phyloP scores from a whole-genome alignment of 2,888 invertebrate species.

The Loripinus fragilis region DNA sequence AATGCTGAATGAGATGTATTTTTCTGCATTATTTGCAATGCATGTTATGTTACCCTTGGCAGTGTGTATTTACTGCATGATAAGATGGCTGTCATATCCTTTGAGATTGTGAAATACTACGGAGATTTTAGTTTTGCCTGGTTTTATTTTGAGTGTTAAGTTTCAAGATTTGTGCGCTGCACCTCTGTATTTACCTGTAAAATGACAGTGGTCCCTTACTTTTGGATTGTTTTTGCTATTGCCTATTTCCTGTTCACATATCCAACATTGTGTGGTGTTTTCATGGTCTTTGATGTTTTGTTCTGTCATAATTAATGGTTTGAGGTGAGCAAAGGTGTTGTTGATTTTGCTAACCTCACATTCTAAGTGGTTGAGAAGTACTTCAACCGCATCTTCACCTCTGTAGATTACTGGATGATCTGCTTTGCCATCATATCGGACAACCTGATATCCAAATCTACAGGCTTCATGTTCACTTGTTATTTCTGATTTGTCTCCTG shows the following conservation, averaged over 20 bases:
- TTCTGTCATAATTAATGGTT: slow-evolving; percentile 32
- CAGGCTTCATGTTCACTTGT: slow-evolving; percentile 37
- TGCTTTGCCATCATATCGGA: slow-evolving; percentile 10
- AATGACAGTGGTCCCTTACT: no score
- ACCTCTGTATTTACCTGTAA: no score
- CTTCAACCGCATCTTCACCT: slow-evolving; percentile 22
- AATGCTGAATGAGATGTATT: no score
- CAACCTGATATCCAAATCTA: slow-evolving; percentile 30
- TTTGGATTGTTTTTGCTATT: no score
- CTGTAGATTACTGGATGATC: slow-evolving; percentile 19
- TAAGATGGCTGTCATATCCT: no score
- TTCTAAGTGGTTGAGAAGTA: slow-evolving; percentile 24
- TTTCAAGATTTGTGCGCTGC: no score
- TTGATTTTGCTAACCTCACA: slow-evolving; percentile 31
- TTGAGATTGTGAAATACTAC: no score
- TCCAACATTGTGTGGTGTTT: slow-evolving; percentile 27
- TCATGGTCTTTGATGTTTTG: slow-evolving; percentile 25
- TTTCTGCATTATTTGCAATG: no score
- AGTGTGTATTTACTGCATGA: no score
- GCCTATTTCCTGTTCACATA: slow-evolving; percentile 37
- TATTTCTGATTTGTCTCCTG: slow-evolving; percentile 26
- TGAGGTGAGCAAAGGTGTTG: slow-evolving; percentile 17
- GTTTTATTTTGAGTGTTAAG: no score
- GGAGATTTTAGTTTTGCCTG: no score
- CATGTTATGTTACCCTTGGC: no score